phyloP scores from a whole-genome alignment of 2,797 vertebrate genomes.

The Hydrolagus colliei region DNA sequence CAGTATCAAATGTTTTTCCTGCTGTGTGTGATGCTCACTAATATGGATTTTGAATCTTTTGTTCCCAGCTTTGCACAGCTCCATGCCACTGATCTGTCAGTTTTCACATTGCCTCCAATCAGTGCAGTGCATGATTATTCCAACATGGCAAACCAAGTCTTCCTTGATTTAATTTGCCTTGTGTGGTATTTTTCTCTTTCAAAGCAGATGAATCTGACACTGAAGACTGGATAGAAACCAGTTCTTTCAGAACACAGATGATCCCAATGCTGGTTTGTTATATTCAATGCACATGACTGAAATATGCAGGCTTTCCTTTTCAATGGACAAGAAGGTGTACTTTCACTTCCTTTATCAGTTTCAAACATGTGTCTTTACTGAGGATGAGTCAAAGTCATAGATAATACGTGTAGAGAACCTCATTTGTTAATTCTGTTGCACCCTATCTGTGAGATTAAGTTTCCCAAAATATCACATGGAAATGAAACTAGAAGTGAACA shows the following conservation, averaged over 20 bases:
- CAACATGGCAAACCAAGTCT: neutral
- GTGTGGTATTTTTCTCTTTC: neutral
- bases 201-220: neutral
- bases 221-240: neutral
- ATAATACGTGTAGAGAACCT: neutral
- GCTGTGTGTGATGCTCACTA: neutral
- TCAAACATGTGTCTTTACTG: neutral
- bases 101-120: neutral
- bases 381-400: too few species aligned
- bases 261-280: neutral
- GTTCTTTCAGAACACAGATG: neutral
- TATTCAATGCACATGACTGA: neutral
- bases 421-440: neutral
- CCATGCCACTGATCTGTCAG: neutral
- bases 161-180: constrained; percentile 1
- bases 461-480: neutral
- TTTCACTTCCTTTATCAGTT: neutral
- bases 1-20: neutral
- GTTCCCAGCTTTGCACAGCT: neutral
- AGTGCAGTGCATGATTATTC: neutral
- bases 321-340: neutral
- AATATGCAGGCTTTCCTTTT: neutral
- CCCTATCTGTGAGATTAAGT: neutral
- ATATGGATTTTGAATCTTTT: neutral
- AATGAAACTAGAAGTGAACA: neutral